Evolutionary conservation across 2,888 invertebrate genomes (phyloP).

Genomic region (Dryomyza anilis): DNA sequence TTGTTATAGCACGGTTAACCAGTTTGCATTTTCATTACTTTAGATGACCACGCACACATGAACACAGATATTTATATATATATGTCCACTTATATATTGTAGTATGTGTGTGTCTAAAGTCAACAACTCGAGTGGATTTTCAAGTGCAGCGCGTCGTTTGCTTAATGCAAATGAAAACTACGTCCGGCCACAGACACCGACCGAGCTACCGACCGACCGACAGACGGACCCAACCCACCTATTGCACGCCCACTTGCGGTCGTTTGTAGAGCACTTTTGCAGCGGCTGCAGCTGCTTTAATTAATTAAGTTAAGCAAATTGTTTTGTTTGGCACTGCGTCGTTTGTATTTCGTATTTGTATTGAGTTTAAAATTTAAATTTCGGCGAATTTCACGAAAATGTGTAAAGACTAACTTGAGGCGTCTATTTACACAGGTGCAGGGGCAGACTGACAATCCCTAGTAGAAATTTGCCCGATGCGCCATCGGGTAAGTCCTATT

Average conservation of each 20-base stretch:
- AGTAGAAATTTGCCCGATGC: too few species aligned
- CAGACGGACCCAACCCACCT: not conserved
- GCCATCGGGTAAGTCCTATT: too few species aligned
- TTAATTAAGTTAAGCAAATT: conserved; percentile 16
- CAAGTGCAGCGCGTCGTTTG: not conserved
- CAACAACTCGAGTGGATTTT: conserved; percentile 16
- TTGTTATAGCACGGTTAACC: conserved; percentile 7
- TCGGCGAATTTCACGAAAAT: too few species aligned
- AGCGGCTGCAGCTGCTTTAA: not conserved
- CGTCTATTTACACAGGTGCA: too few species aligned
- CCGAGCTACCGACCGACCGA: not conserved
- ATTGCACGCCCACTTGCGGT: not conserved
- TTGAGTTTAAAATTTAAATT: too few species aligned
- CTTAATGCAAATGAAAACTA: not conserved
- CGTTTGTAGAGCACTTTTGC: not conserved
- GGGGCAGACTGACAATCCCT: too few species aligned
- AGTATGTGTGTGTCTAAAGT: not conserved
- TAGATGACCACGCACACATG: not conserved
- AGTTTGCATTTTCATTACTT: conserved; percentile 5
- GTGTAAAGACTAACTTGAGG: too few species aligned
- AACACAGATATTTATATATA: not conserved
- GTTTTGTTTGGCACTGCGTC: too few species aligned
- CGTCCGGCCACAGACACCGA: not conserved
- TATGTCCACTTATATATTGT: not conserved
- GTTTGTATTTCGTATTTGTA: too few species aligned